Conservation (phyloP, 2,113 vertebrate species). For the Atherinomorus stipes region DNA sequence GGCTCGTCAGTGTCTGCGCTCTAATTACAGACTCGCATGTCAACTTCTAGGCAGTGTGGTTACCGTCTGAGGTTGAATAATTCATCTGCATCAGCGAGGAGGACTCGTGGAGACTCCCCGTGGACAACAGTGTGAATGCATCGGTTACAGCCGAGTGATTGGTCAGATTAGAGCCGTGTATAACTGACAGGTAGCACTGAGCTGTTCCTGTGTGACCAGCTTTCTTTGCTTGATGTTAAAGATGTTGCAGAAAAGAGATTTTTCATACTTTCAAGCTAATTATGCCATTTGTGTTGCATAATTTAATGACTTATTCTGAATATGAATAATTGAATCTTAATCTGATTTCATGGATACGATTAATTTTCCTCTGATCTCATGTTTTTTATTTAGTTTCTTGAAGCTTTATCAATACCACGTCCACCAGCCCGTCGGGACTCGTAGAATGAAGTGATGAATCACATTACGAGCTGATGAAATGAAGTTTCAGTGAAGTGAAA, state of each 20-base stretch:
- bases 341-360: constrained; percentile 1
- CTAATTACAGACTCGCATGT: constrained; percentile 40
- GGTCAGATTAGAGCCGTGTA: constrained; percentile 19
- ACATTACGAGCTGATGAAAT: no score
- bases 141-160: constrained; percentile 48
- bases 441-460: no score
- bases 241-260: not conserved
- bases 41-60: constrained; percentile 25
- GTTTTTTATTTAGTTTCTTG: not conserved
- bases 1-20: constrained; percentile 20
- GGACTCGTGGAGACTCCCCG: constrained; percentile 14
- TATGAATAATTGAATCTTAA: no score
- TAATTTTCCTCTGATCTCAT: not conserved
- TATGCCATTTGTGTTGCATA: not conserved
- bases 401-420: no score
- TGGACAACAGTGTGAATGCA: constrained; percentile 19
- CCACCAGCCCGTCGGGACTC: no score
- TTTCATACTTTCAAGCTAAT: not conserved
- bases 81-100: constrained; percentile 54
- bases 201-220: no score
- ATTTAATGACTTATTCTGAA: no score
- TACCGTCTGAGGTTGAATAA: constrained; percentile 51
- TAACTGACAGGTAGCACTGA: constrained; percentile 30
- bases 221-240: not conserved
- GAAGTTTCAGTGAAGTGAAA: no score